Conservation (phyloP, 1,140 invertebrate species). For the Laupala kohalensis region DNA sequence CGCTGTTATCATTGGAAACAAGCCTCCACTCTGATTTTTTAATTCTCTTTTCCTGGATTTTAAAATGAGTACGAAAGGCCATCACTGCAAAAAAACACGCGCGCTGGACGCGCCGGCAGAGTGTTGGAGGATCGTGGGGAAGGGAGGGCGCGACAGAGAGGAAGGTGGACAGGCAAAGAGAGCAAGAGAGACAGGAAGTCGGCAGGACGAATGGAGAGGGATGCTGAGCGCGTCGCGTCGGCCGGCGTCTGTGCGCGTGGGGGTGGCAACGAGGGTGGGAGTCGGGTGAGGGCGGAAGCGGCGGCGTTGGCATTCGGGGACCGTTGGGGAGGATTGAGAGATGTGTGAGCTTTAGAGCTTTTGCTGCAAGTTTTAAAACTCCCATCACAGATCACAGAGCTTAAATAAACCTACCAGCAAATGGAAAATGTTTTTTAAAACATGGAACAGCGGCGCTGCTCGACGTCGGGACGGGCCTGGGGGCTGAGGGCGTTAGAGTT, state of each 20-base stretch:
- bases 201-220: too few species aligned
- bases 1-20: conserved; percentile 16
- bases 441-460: not conserved
- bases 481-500: not conserved
- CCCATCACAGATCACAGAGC: not conserved
- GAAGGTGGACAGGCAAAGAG: conserved; percentile 27
- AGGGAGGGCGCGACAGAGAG: conserved; percentile 8
- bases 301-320: too few species aligned
- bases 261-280: not conserved
- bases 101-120: conserved; percentile 9
- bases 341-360: too few species aligned
- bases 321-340: too few species aligned
- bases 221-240: too few species aligned
- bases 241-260: too few species aligned
- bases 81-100: conserved; percentile 10
- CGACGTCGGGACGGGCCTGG: too few species aligned
- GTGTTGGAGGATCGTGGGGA: conserved; percentile 11
- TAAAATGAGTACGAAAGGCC: conserved; percentile 13
- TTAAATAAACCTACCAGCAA: conserved; percentile 17
- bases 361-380: too few species aligned
- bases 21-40: conserved; percentile 15
- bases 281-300: too few species aligned
- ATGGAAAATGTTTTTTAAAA: conserved; percentile 28
- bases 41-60: conserved; percentile 13
- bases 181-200: conserved; percentile 15